A percentile compares a stretch with the other conserved stretches of the same genome.
Conservation (phyloP, 2,113 vertebrate genomes). For the Phyllostomus discolor region DNA sequence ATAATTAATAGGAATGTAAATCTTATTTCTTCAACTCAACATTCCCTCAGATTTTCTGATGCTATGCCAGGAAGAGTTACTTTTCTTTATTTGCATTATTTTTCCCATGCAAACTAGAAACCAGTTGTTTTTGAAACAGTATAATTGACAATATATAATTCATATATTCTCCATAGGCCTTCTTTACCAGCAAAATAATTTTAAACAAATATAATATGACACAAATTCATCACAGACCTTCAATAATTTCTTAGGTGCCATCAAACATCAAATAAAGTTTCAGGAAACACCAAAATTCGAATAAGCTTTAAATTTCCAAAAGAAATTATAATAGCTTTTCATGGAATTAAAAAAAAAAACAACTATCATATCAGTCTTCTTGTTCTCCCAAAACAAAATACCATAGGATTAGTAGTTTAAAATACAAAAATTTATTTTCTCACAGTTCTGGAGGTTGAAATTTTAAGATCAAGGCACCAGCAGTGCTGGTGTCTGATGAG, state of each 20-base stretch:
- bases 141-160: background rate
- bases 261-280: background rate
- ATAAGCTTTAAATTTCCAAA: background rate
- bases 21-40: background rate
- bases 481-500: background rate
- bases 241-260: background rate
- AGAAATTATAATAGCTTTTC: background rate
- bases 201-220: background rate
- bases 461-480: background rate
- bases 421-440: background rate
- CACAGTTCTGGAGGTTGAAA: background rate
- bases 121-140: background rate
- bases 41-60: background rate
- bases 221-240: background rate
- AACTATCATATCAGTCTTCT: background rate
- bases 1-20: background rate
- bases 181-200: background rate
- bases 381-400: background rate
- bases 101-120: background rate
- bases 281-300: background rate
- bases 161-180: background rate
- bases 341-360: background rate
- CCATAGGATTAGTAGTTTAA: background rate
- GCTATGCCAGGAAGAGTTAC: background rate
- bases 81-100: background rate